Evolutionary conservation across 2,888 invertebrate genomes (phyloP), one percentile per base, ranked within the genome.

Genomic region (Axea sp.): DNA sequence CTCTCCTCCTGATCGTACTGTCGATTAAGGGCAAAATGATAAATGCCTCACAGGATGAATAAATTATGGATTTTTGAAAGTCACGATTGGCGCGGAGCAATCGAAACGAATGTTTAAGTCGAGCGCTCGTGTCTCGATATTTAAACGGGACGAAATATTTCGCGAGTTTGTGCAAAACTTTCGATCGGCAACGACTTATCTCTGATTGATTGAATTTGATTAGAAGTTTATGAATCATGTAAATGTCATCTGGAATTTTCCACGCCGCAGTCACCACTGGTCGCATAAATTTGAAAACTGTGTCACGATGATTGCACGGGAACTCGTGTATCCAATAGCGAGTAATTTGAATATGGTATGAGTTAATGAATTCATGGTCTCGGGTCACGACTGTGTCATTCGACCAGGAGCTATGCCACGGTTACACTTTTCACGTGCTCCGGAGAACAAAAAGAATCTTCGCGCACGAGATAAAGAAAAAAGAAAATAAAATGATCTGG

Each of bases 21-120:
- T 60, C 35, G 60, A 60, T 69, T 60, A 69, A 62, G 62, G 41
- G 15, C 39, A 59, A 60, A 55, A 53, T 45, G 71, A 62, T 55
- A 55, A 71, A 71, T 71, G 60, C 43, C 55, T 15, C 24, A 22
- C 3, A 19, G 31, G 12, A 55, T 37, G 62, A 71, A 62, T 71
- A 62, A 62, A 71, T 55, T 47, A 49, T 47, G 9, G 43, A 45
- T 35, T 69, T 71, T 68, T 30, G 39, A 62, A 53, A 57, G 55
- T 62, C 62, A 47, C 62, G 55, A 55, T 47, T 22, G 55, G 37
- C 35, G 45, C 51, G 37, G 6, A 19, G 37, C 26, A 37, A 14
- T 60, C 19, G 51, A 60, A 68, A 28, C 31, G 47, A 55, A 55
- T 47, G 43, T 49, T 47, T 57, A 31, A 57, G 14, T 4, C 24